These are phyloP conservation scores for Rotaria magnacalcarata DNA, from an alignment of 2,888 invertebrate genomes.

Conservation along the genomic window DNA sequence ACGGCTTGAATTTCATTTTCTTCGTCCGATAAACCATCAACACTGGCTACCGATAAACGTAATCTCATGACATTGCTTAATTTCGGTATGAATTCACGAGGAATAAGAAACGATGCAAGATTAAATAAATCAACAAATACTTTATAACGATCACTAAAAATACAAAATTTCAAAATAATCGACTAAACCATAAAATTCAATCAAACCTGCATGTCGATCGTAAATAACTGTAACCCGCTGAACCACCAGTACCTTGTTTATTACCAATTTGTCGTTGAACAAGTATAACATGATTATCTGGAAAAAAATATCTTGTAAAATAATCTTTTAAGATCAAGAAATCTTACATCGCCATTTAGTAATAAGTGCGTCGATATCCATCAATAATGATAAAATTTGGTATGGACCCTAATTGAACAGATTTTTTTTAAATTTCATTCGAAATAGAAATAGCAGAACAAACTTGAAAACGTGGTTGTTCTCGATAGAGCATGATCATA, in stretches of 20 bases:
- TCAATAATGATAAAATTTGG: constrained; percentile 84
- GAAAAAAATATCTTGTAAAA: constrained; percentile 49
- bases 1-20: not conserved
- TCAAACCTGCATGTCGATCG: constrained; percentile 84
- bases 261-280: constrained; percentile 98
- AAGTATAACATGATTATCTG: constrained; percentile 95
- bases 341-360: constrained; percentile 95
- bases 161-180: not conserved
- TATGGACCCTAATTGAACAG: constrained; percentile 66
- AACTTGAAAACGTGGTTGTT: constrained; percentile 89
- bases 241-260: constrained; percentile 87
- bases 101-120: constrained; percentile 88
- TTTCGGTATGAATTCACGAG: constrained; percentile 81
- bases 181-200: not conserved
- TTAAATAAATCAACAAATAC: constrained; percentile 95
- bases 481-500: constrained; percentile 92
- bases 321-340: too few relatives aligned
- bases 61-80: constrained; percentile 76
- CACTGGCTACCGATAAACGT: constrained; percentile 61
- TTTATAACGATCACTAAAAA: constrained; percentile 87
- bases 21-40: not conserved
- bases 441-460: not conserved
- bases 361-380: constrained; percentile 95
- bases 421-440: too few relatives aligned
- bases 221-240: constrained; percentile 93